A percentile compares a stretch with the other conserved stretches of the same genome.
Conservation (phyloP, 1,140 invertebrate species). For the Gonioctena quinquepunctata region DNA sequence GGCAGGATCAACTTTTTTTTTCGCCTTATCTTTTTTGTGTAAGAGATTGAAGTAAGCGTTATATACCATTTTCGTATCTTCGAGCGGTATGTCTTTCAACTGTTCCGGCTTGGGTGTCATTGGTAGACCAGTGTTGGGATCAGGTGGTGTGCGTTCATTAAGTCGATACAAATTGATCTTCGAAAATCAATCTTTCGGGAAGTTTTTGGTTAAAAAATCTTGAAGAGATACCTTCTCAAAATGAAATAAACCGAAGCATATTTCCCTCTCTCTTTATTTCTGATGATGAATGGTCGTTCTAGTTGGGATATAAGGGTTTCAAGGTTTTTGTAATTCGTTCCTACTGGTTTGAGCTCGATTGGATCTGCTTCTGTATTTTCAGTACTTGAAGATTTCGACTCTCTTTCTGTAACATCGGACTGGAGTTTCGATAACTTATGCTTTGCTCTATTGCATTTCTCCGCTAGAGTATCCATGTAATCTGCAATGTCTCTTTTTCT, state of each 20-base stretch:
- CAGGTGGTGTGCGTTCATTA: constrained; percentile 16
- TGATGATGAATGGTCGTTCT: constrained; percentile 25
- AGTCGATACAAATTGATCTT: too few relatives aligned
- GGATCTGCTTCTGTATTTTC: not conserved
- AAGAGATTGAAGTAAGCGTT: constrained; percentile 21
- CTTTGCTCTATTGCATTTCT: not conserved
- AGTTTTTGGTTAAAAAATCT: constrained; percentile 15
- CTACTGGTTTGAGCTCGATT: not conserved
- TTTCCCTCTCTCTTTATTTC: constrained; percentile 31
- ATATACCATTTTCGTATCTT: not conserved
- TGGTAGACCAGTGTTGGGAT: not conserved
- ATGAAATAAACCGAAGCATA: constrained; percentile 25
- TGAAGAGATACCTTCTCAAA: constrained; percentile 22
- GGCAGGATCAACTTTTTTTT: not conserved
- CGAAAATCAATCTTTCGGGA: constrained; percentile 29
- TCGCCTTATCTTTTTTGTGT: not conserved
- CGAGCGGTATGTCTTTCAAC: constrained; percentile 9
- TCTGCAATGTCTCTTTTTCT: constrained; percentile 29
- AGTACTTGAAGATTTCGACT: too few relatives aligned
- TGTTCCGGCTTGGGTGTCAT: constrained; percentile 22
- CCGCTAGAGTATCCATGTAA: constrained; percentile 23
- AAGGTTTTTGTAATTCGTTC: constrained; percentile 22
- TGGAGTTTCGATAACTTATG: not conserved
- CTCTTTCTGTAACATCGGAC: too few relatives aligned
- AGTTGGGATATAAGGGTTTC: constrained; percentile 23